A percentile compares a stretch with the other conserved stretches of the same genome.
Conservation (phyloP, 2,888 invertebrate species). For the Pilophorus perplexus region DNA sequence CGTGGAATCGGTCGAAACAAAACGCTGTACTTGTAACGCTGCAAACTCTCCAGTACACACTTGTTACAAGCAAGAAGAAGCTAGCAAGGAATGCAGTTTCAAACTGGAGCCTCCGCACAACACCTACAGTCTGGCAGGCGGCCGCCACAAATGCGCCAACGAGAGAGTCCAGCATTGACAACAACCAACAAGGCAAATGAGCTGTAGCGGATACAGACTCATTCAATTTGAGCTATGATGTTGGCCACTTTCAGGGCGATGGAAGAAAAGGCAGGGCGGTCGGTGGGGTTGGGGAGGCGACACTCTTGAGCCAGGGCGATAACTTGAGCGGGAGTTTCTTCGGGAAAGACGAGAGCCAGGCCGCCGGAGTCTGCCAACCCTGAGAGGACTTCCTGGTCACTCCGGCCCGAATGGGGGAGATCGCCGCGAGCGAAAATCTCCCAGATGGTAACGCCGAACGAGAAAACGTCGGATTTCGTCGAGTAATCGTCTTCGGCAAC, state of each 20-base stretch:
- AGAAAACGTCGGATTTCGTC: constrained; percentile 89
- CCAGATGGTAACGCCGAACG: constrained; percentile 86
- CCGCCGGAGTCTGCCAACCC: constrained; percentile 63
- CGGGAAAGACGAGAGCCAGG: constrained; percentile 67
- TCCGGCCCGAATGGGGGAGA: constrained; percentile 70
- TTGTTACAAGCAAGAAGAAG: too few relatives aligned
- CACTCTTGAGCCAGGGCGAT: constrained; percentile 63
- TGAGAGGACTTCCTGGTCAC: constrained; percentile 70
- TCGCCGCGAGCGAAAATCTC: constrained; percentile 81
- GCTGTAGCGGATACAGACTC: too few relatives aligned
- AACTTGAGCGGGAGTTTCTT: constrained; percentile 62
- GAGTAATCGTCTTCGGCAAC: constrained; percentile 87
- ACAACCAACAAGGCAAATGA: too few relatives aligned
- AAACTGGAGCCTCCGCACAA: too few relatives aligned
- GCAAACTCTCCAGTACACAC: too few relatives aligned
- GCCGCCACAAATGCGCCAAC: too few relatives aligned
- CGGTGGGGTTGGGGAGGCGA: constrained; percentile 66
- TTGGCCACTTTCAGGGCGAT: constrained; percentile 56
- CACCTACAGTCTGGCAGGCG: too few relatives aligned
- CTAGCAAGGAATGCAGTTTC: too few relatives aligned
- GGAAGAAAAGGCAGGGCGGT: constrained; percentile 66
- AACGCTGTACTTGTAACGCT: too few relatives aligned
- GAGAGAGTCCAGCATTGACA: too few relatives aligned
- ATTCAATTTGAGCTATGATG: constrained; percentile 31
- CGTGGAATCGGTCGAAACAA: too few relatives aligned